Evolutionary conservation across 2,797 vertebrate genomes (phyloP).

Genomic region (Pelochelys cantorii): DNA sequence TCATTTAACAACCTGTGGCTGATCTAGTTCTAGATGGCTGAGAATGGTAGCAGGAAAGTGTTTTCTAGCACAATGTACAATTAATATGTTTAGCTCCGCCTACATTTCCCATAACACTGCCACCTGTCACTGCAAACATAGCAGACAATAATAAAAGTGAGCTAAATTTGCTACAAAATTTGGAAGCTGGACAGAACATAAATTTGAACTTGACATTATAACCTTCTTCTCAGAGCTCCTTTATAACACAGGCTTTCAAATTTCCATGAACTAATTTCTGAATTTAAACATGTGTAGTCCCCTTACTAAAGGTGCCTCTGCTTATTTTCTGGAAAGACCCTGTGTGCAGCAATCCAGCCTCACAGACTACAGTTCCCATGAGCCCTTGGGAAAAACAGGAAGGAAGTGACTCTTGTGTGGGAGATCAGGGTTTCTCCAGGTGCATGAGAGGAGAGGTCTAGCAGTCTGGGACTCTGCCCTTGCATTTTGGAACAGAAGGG

Average conservation of each 20-base stretch:
- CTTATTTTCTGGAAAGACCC: too few relatives aligned
- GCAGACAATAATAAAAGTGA: conserved; percentile 54
- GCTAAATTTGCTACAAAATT: conserved; percentile 56
- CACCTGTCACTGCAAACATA: conserved; percentile 30
- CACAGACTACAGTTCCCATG: too few relatives aligned
- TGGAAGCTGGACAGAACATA: conserved; percentile 32
- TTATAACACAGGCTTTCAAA: neutral
- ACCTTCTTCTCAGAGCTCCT: neutral
- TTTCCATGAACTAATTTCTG: neutral
- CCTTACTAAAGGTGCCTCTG: too few relatives aligned
- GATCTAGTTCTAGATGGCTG: conserved; percentile 74
- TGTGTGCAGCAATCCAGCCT: too few relatives aligned
- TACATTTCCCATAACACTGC: conserved; percentile 21
- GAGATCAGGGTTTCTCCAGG: too few relatives aligned
- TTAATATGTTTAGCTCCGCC: conserved; percentile 57
- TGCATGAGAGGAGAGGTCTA: too few relatives aligned
- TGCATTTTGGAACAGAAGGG: too few relatives aligned
- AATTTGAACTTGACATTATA: conserved; percentile 3
- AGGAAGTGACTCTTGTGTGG: too few relatives aligned
- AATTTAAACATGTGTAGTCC: too few relatives aligned
- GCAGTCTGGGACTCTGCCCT: too few relatives aligned
- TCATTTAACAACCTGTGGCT: conserved; percentile 72
- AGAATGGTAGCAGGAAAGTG: conserved; percentile 63
- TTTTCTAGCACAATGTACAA: conserved; percentile 66
- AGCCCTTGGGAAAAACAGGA: too few relatives aligned